phyloP scores from a whole-genome alignment of 2,113 vertebrate genomes.

The Mugil cephalus region DNA sequence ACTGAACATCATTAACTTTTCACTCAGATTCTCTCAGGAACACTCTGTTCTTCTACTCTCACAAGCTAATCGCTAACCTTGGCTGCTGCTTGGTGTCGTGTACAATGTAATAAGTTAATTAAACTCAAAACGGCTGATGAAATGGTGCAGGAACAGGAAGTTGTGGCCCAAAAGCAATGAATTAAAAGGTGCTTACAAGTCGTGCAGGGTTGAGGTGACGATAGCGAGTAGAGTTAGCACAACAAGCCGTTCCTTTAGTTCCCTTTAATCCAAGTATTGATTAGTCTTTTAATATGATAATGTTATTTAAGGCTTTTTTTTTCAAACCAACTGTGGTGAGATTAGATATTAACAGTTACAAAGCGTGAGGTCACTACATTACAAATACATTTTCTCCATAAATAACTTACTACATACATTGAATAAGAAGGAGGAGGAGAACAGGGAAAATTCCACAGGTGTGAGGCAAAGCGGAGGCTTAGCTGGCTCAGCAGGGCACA shows the following conservation, averaged over 20 bases:
- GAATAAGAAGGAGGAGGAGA: slow-evolving; percentile 9
- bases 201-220: not conserved
- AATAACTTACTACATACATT: not conserved
- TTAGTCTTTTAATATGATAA: no score
- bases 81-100: no score
- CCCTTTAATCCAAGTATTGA: no score
- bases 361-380: not conserved
- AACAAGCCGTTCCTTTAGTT: not conserved
- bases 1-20: no score
- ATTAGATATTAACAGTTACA: slow-evolving; percentile 1
- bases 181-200: not conserved
- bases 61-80: no score
- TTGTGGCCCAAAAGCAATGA: not conserved
- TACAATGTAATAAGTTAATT: no score
- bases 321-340: not conserved
- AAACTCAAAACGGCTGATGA: no score
- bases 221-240: not conserved
- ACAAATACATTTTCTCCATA: slow-evolving; percentile 1
- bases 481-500: slow-evolving; percentile 46
- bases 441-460: slow-evolving; percentile 65
- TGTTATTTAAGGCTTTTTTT: slow-evolving; percentile 35
- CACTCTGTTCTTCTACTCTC: no score
- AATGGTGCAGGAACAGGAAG: no score
- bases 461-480: slow-evolving; percentile 53
- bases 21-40: no score